A percentile compares a stretch with the other conserved stretches of the same genome.
Evolutionary conservation across 2,113 vertebrate species (phyloP).

Genomic region (Leptobrachium leishanense): DNA sequence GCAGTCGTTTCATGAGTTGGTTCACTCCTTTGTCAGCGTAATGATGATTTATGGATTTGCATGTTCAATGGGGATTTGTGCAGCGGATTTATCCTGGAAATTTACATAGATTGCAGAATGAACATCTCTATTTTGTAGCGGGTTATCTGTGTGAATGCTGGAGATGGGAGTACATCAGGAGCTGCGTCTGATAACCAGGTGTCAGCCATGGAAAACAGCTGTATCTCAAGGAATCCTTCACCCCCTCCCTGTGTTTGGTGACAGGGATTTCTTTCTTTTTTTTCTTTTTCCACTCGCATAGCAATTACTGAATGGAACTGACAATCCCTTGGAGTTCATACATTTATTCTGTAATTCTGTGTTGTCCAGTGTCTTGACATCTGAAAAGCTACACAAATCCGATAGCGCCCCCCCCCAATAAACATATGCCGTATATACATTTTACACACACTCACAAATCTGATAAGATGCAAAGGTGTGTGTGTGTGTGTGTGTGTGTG

Average conservation of each 20-base stretch:
- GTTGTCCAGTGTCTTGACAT: not conserved
- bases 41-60: constrained; percentile 64
- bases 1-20: constrained; percentile 62
- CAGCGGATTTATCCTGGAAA: constrained; percentile 57
- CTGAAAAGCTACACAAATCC: not conserved
- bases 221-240: constrained; percentile 51
- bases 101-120: constrained; percentile 53
- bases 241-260: constrained; percentile 3
- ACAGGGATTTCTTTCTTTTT: constrained; percentile 15
- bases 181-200: constrained; percentile 56
- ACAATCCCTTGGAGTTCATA: not conserved
- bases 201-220: constrained; percentile 56
- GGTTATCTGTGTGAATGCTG: constrained; percentile 50
- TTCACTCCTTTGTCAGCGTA: constrained; percentile 61
- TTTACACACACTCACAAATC: not conserved
- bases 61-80: constrained; percentile 57
- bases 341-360: not conserved
- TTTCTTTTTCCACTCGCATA: not conserved
- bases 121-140: constrained; percentile 57
- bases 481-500: not conserved
- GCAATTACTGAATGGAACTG: constrained; percentile 27
- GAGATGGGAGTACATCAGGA: constrained; percentile 50
- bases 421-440: too few relatives aligned
- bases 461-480: not conserved
- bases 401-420: not conserved